Conservation (phyloP, 2,888 invertebrate species). For the Ennomos erosarius region DNA sequence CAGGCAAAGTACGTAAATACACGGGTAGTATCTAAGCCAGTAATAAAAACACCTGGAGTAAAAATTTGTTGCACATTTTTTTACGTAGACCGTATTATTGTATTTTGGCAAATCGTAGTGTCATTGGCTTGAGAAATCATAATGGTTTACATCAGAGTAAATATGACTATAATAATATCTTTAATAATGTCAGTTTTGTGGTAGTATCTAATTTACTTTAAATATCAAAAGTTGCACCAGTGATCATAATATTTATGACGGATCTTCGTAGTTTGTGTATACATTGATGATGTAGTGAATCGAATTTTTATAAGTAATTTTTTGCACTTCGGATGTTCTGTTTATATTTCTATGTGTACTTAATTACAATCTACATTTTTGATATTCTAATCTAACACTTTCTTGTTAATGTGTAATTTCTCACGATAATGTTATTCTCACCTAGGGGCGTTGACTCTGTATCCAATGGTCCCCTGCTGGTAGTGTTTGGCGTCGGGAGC, state of each 20-base stretch:
- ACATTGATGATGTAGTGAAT: constrained; percentile 27
- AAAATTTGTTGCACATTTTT: constrained; percentile 23
- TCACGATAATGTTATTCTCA: constrained; percentile 67
- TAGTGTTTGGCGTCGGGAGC: constrained; percentile 81
- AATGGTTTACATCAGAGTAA: too few species aligned
- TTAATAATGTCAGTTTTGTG: too few species aligned
- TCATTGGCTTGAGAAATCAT: background rate
- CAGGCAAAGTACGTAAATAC: constrained; percentile 43
- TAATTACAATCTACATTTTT: constrained; percentile 20
- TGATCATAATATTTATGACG: too few species aligned
- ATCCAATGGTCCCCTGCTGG: constrained; percentile 83
- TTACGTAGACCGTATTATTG: constrained; percentile 26
- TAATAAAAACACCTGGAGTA: constrained; percentile 49
- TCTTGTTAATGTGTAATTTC: constrained; percentile 26
- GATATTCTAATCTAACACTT: constrained; percentile 29
- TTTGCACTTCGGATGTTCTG: constrained; percentile 33
- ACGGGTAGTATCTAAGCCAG: constrained; percentile 52
- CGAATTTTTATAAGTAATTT: constrained; percentile 25
- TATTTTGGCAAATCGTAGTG: constrained; percentile 10
- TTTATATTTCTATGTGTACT: constrained; percentile 13
- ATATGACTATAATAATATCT: too few species aligned
- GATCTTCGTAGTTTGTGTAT: constrained; percentile 22
- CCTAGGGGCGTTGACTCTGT: constrained; percentile 88
- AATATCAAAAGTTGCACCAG: too few species aligned
- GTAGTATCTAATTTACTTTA: too few species aligned